Base-by-base conservation (phyloP, 2,888 invertebrate species). In the Hemaris fuciformis region DNA sequence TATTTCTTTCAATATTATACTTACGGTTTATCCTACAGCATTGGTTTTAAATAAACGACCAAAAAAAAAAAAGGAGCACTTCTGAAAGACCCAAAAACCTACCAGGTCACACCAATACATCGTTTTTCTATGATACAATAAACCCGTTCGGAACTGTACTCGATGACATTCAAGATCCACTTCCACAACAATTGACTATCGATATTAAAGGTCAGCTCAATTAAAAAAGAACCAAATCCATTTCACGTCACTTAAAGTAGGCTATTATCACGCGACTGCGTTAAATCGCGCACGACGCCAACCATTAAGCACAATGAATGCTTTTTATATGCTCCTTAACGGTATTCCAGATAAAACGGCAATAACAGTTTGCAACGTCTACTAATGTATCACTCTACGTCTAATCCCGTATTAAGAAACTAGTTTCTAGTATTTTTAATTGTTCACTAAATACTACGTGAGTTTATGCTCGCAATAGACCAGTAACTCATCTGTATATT, bases 241-340 rank as follows among this genome's bases (percentile, higher is more conserved):
- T n/a, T n/a, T 46, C 6, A 6, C n/a, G 23, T 23, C 25, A n/a
- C n/a, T n/a, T n/a, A 46, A 46, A 46, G 25, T 25, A 46, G 23
- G 25, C 23, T 46, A 46, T 46, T 46, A 25, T 46, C 23, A 46
- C 13, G 23, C 46, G 46, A 13, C 20, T 13, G 53, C 18, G 31
- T 18, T 31, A 53, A 53, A 53, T 18, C 27, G 27, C 53, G 18
- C 18, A n/a, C 46, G 23, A 31, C 31, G 27, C 4, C 31, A 15
- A 18, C 4, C 31, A 31, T 31, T 18, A 10, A 38, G n/a, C 7
- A 53, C 53, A 53, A 53, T 53, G 53, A 53, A 27, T 18, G 18
- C 3, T 53, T 53, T 53, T 53, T 53, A 53, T 53, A 38, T n/a
- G 8, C 31, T 45, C 27, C 53, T n/a, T 53, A 53, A 53, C 53